Evolutionary conservation across 37 sponge, comb jelly and placozoan genomes (phyloP).

Genomic region (Dysidea cf. avara): DNA sequence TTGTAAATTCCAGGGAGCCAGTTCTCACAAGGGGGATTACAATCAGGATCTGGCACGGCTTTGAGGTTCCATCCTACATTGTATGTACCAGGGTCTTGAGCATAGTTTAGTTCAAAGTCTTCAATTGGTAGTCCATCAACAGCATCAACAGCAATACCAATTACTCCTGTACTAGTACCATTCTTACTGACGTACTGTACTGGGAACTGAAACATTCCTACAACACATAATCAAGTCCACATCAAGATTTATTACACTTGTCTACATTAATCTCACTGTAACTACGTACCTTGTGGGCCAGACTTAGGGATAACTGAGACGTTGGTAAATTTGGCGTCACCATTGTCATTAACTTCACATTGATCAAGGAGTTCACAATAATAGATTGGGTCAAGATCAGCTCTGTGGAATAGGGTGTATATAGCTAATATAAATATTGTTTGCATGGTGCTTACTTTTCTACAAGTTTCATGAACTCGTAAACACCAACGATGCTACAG

Average conservation of each 20-base stretch:
- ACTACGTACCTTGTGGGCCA: conserved; percentile 72
- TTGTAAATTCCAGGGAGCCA: conserved; percentile 83
- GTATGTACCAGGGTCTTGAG: conserved; percentile 54
- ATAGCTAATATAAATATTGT: too few species aligned
- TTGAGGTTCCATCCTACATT: conserved; percentile 16
- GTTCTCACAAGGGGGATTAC: conserved; percentile 74
- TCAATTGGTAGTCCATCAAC: conserved; percentile 69
- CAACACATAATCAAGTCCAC: too few species aligned
- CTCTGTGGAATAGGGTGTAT: conserved; percentile 25
- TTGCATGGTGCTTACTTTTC: conserved; percentile 83
- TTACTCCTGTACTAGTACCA: conserved; percentile 87
- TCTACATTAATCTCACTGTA: too few species aligned
- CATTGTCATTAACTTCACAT: conserved; percentile 72
- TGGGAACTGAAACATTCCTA: conserved; percentile 48
- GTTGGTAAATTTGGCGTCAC: conserved; percentile 69
- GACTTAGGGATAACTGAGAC: conserved; percentile 50
- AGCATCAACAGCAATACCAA: conserved; percentile 44
- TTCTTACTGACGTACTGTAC: conserved; percentile 45
- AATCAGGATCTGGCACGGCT: conserved; percentile 72
- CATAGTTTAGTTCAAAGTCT: conserved; percentile 27
- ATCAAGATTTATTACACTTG: too few species aligned
- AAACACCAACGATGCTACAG: conserved; percentile 75
- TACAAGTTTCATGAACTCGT: conserved; percentile 74
- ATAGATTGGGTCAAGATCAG: conserved; percentile 91
- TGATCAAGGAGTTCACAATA: conserved; percentile 73